A percentile compares a stretch with the other conserved stretches of the same genome.
phyloP scores from a whole-genome alignment of 2,797 vertebrate species.

The Paedocypris micromegethes region DNA sequence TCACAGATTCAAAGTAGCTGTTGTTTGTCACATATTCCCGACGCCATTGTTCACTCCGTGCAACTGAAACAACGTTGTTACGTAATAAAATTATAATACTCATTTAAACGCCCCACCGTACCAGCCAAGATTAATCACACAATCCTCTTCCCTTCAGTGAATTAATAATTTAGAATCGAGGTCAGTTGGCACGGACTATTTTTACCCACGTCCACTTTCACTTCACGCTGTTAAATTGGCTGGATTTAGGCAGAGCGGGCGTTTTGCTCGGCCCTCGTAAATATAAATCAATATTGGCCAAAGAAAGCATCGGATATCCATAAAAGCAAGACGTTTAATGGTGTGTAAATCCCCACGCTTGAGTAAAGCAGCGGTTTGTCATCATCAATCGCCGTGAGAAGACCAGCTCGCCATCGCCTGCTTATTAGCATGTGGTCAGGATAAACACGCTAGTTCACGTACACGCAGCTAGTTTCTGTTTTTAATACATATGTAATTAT shows the following conservation, averaged over 20 bases:
- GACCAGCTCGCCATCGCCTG: not conserved
- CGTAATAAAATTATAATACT: too few relatives aligned
- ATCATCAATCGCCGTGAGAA: not conserved
- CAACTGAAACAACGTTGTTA: too few relatives aligned
- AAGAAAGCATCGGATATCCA: not conserved
- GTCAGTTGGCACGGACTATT: constrained; percentile 32
- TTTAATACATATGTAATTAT: too few relatives aligned
- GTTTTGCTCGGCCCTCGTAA: not conserved
- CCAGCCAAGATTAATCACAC: too few relatives aligned
- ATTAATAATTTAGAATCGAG: constrained; percentile 21
- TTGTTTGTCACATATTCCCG: too few relatives aligned
- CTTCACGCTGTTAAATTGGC: not conserved
- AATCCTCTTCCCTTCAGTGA: constrained; percentile 5
- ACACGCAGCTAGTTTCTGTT: too few relatives aligned
- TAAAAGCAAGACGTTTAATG: not conserved
- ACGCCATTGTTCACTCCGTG: too few relatives aligned
- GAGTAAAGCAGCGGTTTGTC: not conserved
- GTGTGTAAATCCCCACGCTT: not conserved
- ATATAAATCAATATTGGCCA: constrained; percentile 1
- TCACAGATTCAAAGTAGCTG: too few relatives aligned
- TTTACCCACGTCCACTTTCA: constrained; percentile 31
- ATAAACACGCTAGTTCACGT: too few relatives aligned
- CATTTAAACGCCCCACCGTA: too few relatives aligned
- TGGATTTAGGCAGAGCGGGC: constrained; percentile 4
- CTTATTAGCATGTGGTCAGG: too few relatives aligned